phyloP scores from a whole-genome alignment of 2,888 invertebrate genomes.

The Furcula furcula region DNA sequence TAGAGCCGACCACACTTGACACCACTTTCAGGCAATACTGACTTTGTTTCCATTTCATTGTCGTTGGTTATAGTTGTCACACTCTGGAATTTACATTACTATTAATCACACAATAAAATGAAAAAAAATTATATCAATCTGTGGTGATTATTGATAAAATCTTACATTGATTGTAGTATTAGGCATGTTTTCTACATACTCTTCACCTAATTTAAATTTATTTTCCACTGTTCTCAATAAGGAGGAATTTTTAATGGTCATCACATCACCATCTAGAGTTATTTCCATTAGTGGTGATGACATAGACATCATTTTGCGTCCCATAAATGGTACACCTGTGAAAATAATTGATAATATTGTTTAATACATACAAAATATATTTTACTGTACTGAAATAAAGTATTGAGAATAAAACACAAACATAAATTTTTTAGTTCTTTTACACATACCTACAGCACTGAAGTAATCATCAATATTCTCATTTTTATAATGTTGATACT shows the following conservation, averaged over 20 bases:
- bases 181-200: conserved; percentile 85
- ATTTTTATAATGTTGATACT: conserved; percentile 84
- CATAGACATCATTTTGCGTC: conserved; percentile 84
- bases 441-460: conserved; percentile 79
- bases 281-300: conserved; percentile 84
- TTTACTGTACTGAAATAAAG: not conserved
- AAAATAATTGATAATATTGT: conserved; percentile 17
- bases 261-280: conserved; percentile 72
- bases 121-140: not conserved
- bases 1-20: conserved; percentile 63
- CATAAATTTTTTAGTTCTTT: not conserved
- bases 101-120: not conserved
- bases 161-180: conserved; percentile 67
- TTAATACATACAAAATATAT: not conserved
- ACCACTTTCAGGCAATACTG: conserved; percentile 57
- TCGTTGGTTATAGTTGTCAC: conserved; percentile 77
- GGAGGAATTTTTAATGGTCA: conserved; percentile 81
- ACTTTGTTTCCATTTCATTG: conserved; percentile 66
- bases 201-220: conserved; percentile 82
- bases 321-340: conserved; percentile 84
- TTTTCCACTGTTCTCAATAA: conserved; percentile 77
- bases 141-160: not conserved
- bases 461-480: conserved; percentile 86
- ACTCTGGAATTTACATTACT: conserved; percentile 72
- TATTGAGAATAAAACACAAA: not conserved